Percentiles rank a stretch among this genome's conserved stretches.
Evolutionary conservation across 2,797 vertebrate genomes (phyloP).

Genomic region (Acestrorhynchus altus): DNA sequence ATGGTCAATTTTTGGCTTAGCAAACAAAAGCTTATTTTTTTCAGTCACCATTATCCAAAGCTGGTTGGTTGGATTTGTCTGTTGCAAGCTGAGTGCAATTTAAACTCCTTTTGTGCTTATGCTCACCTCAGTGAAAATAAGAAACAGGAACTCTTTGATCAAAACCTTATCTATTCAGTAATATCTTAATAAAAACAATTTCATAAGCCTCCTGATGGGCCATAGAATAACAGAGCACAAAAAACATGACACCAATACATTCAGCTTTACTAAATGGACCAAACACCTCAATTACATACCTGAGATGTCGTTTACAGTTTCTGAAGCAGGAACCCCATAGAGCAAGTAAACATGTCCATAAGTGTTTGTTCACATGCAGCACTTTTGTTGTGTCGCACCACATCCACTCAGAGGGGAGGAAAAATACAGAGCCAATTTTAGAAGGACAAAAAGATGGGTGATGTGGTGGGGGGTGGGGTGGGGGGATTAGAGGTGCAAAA

Average conservation of each 20-base stretch:
- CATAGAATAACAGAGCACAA: not conserved
- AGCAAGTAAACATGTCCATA: conserved; percentile 19
- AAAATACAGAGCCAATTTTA: not conserved
- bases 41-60: not conserved
- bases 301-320: conserved; percentile 10
- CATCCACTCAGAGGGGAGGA: not conserved
- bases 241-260: not conserved
- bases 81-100: not conserved
- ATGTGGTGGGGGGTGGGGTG: not conserved
- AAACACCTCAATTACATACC: conserved; percentile 18
- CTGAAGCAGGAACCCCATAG: conserved; percentile 1
- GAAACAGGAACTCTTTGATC: not conserved
- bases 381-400: conserved; percentile 4
- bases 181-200: not conserved
- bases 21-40: not conserved
- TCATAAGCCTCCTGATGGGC: conserved; percentile 12
- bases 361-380: conserved; percentile 22
- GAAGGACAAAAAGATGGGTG: not conserved
- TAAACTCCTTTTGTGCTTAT: not conserved
- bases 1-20: not conserved
- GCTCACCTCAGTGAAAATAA: conserved; percentile 2
- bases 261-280: conserved; percentile 20
- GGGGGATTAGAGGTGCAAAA: not conserved
- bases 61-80: not conserved
- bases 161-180: not conserved